A percentile compares a stretch with the other conserved stretches of the same genome.
phyloP scores from a whole-genome alignment of 2,113 vertebrate species.

The Gracilinanus agilis region DNA sequence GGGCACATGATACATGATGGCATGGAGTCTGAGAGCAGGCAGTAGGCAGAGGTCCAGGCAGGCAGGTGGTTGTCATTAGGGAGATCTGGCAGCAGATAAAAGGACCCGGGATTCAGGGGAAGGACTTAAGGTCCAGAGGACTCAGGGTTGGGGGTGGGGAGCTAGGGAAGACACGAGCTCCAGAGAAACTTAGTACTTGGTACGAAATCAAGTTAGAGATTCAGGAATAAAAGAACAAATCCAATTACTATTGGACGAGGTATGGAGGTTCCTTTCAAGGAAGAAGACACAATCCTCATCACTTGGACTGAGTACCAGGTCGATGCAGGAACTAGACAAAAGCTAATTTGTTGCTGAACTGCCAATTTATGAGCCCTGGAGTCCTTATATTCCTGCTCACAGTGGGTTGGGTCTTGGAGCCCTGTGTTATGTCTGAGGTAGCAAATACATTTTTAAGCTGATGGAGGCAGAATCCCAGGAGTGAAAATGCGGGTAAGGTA shows the following conservation, averaged over 20 bases:
- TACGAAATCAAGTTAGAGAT: not conserved
- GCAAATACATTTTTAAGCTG: not conserved
- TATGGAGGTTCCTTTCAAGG: not conserved
- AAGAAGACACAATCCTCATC: not conserved
- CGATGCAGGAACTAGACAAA: not conserved
- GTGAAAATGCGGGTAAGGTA: not conserved
- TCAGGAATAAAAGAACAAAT: not conserved
- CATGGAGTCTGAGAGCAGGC: not conserved
- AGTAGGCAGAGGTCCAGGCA: not conserved
- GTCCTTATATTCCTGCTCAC: not conserved
- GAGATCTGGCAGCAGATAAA: not conserved
- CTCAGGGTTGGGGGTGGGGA: not conserved
- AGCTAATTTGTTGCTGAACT: not conserved
- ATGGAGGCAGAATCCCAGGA: not conserved
- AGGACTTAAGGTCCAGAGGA: not conserved
- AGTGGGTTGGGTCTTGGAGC: not conserved
- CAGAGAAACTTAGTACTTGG: not conserved
- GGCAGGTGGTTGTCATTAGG: not conserved
- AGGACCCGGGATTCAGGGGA: not conserved
- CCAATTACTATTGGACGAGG: not conserved
- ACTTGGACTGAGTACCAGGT: not conserved
- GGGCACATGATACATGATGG: not conserved
- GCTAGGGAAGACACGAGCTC: not conserved
- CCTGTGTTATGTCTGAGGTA: not conserved
- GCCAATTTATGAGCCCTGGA: not conserved